Conservation (phyloP, 2,113 vertebrate species). For the Rhineura floridana region DNA sequence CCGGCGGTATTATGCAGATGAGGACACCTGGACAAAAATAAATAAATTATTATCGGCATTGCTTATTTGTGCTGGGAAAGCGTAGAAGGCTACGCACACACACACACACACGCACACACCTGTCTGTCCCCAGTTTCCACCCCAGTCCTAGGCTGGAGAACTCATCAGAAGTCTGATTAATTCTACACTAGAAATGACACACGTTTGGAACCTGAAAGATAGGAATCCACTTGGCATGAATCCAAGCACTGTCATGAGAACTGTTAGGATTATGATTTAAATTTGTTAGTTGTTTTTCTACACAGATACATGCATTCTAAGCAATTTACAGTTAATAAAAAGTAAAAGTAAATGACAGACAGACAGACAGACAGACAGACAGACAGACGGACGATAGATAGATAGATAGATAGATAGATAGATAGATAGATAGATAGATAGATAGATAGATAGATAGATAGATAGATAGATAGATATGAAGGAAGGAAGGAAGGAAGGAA, state of each 20-base stretch:
- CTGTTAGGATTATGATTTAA: too few species aligned
- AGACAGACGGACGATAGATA: too few species aligned
- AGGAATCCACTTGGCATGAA: neutral
- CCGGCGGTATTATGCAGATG: neutral
- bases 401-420: too few species aligned
- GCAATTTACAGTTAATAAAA: too few species aligned
- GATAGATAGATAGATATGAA: too few species aligned
- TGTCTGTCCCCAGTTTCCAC: neutral
- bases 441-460: too few species aligned
- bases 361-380: too few species aligned
- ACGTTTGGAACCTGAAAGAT: neutral
- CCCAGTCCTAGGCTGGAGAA: neutral
- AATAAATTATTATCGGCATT: neutral
- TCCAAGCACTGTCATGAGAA: neutral
- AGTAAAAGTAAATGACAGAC: too few species aligned
- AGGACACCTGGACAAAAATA: neutral
- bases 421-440: too few species aligned
- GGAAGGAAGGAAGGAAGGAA: neutral
- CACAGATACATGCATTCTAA: too few species aligned
- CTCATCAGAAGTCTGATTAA: neutral
- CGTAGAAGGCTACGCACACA: neutral
- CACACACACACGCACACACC: too few species aligned
- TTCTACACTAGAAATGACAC: neutral
- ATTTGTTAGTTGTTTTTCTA: too few species aligned
- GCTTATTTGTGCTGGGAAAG: neutral